Percentiles rank a stretch among this genome's conserved stretches.
phyloP scores from a whole-genome alignment of 2,113 vertebrate species.

The Ochotona princeps region DNA sequence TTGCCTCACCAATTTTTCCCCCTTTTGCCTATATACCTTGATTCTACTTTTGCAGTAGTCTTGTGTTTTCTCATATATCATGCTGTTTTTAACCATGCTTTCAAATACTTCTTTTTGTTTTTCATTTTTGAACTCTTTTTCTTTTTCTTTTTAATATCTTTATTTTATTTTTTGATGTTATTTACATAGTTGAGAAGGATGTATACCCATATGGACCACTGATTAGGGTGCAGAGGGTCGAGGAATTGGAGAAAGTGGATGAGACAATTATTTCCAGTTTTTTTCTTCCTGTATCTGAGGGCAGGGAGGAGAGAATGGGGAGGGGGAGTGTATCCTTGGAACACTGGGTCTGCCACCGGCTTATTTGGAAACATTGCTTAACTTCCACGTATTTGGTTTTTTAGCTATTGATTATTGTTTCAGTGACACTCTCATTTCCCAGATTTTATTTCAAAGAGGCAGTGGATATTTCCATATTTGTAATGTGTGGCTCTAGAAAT shows the following conservation, averaged over 20 bases:
- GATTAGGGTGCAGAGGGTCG: too few species aligned
- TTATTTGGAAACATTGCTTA: neutral
- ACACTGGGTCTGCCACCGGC: neutral
- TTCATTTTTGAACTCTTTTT: neutral
- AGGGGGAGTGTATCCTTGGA: neutral
- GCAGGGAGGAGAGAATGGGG: too few species aligned
- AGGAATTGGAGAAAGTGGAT: too few species aligned
- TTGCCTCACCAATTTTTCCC: too few species aligned
- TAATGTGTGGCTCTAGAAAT: conserved; percentile 12
- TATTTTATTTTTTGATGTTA: too few species aligned
- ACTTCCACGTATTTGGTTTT: neutral
- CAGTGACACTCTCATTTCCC: neutral
- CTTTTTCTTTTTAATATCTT: too few species aligned
- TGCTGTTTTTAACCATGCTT: neutral
- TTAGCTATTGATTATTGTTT: neutral
- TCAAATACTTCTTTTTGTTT: neutral
- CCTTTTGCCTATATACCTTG: neutral
- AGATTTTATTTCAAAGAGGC: neutral
- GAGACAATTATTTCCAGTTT: too few species aligned
- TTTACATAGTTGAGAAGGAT: too few species aligned
- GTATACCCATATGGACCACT: too few species aligned
- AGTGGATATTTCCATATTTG: conserved; percentile 22
- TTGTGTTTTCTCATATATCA: neutral
- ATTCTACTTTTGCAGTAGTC: conserved; percentile 6
- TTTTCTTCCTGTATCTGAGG: too few species aligned